Percentiles rank a stretch among this genome's conserved stretches.
These are phyloP conservation scores for Drosophila truncata DNA, from an alignment of 1,140 invertebrate species.

Conservation along the genomic window DNA sequence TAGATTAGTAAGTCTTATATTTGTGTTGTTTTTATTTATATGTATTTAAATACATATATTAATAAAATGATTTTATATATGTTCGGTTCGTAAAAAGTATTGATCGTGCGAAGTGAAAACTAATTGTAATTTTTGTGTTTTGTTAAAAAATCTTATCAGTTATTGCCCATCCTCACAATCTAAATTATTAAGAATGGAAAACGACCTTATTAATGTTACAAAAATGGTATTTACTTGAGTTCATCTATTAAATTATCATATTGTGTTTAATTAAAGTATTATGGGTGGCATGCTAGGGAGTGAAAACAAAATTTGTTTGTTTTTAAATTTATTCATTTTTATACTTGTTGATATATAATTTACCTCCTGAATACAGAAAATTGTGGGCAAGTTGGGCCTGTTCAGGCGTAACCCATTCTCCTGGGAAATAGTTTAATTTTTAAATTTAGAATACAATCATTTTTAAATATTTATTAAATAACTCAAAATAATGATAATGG, in stretches of 20 bases:
- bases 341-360: slow-evolving; percentile 29
- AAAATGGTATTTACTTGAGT: neutral
- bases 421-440: slow-evolving; percentile 85
- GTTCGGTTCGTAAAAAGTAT: neutral
- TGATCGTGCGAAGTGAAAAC: neutral
- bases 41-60: neutral
- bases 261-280: slow-evolving; percentile 11
- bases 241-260: neutral
- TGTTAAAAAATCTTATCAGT: neutral
- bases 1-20: neutral
- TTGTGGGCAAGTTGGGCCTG: slow-evolving; percentile 93
- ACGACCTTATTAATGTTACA: neutral
- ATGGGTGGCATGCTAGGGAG: slow-evolving; percentile 40
- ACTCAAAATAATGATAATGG: neutral
- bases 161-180: neutral
- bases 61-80: neutral
- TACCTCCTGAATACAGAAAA: slow-evolving; percentile 94
- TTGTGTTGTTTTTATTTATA: neutral
- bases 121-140: neutral
- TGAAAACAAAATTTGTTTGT: slow-evolving; percentile 27
- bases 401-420: slow-evolving; percentile 91
- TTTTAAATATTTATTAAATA: neutral
- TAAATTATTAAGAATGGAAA: neutral
- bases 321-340: slow-evolving; percentile 23
- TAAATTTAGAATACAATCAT: slow-evolving; percentile 49